Conservation (phyloP, 2,888 invertebrate species). For the Lasiommata megera region DNA sequence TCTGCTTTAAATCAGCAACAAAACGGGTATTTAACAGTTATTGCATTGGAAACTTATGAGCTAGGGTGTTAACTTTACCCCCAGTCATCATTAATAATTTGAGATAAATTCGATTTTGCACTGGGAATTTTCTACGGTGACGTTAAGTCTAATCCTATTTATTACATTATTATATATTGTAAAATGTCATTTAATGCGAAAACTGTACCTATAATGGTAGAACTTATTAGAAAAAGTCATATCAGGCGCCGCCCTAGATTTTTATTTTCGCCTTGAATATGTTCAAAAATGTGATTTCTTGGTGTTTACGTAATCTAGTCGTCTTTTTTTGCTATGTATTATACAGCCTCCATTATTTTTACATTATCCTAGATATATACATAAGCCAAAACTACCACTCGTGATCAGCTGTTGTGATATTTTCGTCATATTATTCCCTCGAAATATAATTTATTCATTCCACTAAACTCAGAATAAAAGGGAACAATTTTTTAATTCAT, state of each 20-base stretch:
- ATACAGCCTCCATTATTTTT: no score
- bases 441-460: no score
- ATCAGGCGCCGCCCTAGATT: conserved; percentile 7
- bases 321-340: no score
- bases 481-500: no score
- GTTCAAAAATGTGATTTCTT: background rate
- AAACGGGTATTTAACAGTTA: background rate
- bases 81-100: no score
- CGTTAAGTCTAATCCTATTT: background rate
- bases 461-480: no score
- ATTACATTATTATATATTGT: no score
- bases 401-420: no score
- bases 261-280: background rate
- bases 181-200: background rate
- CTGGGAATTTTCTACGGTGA: background rate
- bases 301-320: background rate
- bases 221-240: background rate
- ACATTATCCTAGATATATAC: no score
- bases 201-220: background rate
- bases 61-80: background rate
- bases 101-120: background rate
- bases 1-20: background rate
- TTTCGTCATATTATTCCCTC: no score
- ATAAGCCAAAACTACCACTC: no score
- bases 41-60: background rate